These are phyloP conservation scores for Listronotus oregonensis DNA, from an alignment of 1,140 invertebrate genomes.

Conservation along the genomic window DNA sequence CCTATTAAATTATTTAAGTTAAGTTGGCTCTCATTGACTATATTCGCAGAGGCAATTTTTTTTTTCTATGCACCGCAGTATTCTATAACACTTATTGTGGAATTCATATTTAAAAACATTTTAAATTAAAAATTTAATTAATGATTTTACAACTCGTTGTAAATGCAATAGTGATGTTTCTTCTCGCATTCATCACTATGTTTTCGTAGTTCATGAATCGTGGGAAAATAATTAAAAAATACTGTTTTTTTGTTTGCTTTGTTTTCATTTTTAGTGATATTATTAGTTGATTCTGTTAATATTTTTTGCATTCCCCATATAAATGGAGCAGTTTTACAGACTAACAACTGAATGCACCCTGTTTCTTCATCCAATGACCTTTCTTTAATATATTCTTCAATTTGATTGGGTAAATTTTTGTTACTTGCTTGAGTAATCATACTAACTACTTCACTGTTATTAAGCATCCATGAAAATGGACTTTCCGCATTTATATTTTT, in stretches of 20 bases:
- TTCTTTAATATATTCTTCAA: slow-evolving; percentile 65
- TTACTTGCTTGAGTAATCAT: slow-evolving; percentile 64
- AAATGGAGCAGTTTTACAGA: slow-evolving; percentile 78
- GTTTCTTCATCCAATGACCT: slow-evolving; percentile 62
- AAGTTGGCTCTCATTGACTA: too few species aligned
- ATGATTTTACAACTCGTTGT: not conserved
- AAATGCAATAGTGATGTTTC: slow-evolving; percentile 58
- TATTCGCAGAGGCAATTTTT: too few species aligned
- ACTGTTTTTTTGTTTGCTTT: slow-evolving; percentile 51
- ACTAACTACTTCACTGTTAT: slow-evolving; percentile 60
- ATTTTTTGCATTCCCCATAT: slow-evolving; percentile 75
- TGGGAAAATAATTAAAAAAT: slow-evolving; percentile 68
- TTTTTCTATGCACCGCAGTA: too few species aligned
- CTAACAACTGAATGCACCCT: slow-evolving; percentile 71
- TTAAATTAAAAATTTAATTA: too few species aligned
- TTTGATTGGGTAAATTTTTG: slow-evolving; percentile 63
- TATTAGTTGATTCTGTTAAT: slow-evolving; percentile 1
- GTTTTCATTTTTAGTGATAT: slow-evolving; percentile 53
- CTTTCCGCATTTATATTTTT: slow-evolving; percentile 49
- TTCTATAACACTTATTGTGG: too few species aligned
- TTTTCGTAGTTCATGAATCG: slow-evolving; percentile 64
- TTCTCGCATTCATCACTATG: slow-evolving; percentile 69
- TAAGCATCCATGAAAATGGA: slow-evolving; percentile 60
- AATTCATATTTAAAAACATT: too few species aligned
- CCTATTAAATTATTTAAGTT: too few species aligned